These are phyloP conservation scores for Aleiodes leptofemur DNA, from an alignment of 2,888 invertebrate genomes.

Conservation along the genomic window DNA sequence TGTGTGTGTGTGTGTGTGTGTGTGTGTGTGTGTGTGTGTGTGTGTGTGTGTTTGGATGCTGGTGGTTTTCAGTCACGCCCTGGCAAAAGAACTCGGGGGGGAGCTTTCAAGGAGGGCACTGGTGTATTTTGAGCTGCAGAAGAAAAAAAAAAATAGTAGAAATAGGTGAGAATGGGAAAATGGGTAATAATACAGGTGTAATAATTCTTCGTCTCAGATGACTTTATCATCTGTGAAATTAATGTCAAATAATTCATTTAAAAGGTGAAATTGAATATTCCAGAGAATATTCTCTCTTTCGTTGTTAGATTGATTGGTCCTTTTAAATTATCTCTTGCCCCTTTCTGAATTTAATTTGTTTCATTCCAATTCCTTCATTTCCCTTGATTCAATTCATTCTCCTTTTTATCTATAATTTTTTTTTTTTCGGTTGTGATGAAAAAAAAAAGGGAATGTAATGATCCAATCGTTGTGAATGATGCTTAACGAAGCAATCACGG, in stretches of 20 bases:
- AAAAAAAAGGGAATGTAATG: slow-evolving; percentile 44
- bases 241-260: neutral
- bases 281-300: neutral
- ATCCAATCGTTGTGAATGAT: slow-evolving; percentile 53
- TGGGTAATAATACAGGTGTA: slow-evolving; percentile 69
- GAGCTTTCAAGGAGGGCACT: slow-evolving; percentile 37
- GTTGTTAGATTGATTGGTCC: neutral
- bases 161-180: slow-evolving; percentile 62
- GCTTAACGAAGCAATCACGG: slow-evolving; percentile 61
- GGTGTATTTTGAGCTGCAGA: slow-evolving; percentile 11
- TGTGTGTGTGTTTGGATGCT: slow-evolving; percentile 67
- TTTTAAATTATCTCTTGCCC: neutral
- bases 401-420: slow-evolving; percentile 20
- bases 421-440: slow-evolving; percentile 1
- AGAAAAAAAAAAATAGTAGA: slow-evolving; percentile 18
- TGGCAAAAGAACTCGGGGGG: slow-evolving; percentile 55
- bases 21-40: slow-evolving; percentile 56
- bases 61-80: slow-evolving; percentile 74
- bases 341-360: slow-evolving; percentile 34
- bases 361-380: neutral
- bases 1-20: slow-evolving; percentile 47
- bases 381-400: slow-evolving; percentile 4
- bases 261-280: neutral
- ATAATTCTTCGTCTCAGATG: slow-evolving; percentile 61
- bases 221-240: slow-evolving; percentile 51